Base-by-base conservation (phyloP, 2,113 vertebrate genomes). In the Enhydra lutris region DNA sequence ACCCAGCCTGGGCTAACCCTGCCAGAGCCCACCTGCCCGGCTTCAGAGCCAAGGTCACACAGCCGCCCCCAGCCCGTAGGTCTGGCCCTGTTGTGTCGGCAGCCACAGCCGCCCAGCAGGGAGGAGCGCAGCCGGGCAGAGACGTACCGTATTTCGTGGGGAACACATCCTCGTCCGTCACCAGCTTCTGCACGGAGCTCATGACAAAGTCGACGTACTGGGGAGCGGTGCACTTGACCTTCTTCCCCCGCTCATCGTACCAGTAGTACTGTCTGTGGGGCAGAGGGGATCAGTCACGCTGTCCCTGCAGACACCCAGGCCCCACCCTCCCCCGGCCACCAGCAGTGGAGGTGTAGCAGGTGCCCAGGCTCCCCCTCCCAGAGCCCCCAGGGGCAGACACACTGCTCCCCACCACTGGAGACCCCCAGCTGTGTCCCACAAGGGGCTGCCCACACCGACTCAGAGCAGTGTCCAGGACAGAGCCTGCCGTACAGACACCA, bases 121-220 rank as follows among this genome's bases (percentile, higher is more conserved):
- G 42, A 78, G 74, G 14, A 2, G 42, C 1, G 14, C 7, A 17
- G 36, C 34, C 7, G 24, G 36, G 4, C 63, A 10, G 24, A 42
- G 1, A 98, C 99, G 39, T 98, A 99, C 99, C 99, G 0, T 99
- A 99, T 99, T 99, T 99, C 17, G 99, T 99, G 47, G 99, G 99
- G 95, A 99, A 99, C 98, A 99, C 99, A 5, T 99, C 99, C 98
- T 99, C 99, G 26, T 99, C 99, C 1, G 99, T 99, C 98, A 99
- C 99, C 98, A 99, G 99, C 94, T 99, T 99, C 99, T 99, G 99
- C 98, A 99, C 99, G 0, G 99, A 99, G 97, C 99, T 99, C 99
- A 99, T 99, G 97, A 99, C 99, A 0, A 99, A 99, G 98, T 99
- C 99, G 17, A 99, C 99, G 9, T 99, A 99, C 98, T 99, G 99